A percentile compares a stretch with the other conserved stretches of the same genome.
Evolutionary conservation across 2,797 vertebrate genomes (phyloP).

Genomic region (Gobionotothen gibberifrons): DNA sequence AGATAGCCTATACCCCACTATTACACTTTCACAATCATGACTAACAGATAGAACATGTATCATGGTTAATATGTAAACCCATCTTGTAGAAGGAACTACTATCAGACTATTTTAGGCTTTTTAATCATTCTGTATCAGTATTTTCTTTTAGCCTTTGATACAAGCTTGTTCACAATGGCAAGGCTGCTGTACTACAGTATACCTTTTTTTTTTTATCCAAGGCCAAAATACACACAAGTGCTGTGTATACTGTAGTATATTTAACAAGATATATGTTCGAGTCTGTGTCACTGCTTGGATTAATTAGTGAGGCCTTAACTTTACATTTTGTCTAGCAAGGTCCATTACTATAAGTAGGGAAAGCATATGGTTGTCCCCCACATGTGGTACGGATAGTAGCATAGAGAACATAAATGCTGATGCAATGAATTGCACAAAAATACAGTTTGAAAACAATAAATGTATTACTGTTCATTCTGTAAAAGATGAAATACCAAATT

Average conservation of each 20-base stretch:
- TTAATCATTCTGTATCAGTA: background rate
- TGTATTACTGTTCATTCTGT: background rate
- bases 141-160: background rate
- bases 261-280: background rate
- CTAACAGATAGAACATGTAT: conserved; percentile 15
- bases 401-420: background rate
- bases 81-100: no score
- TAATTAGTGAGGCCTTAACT: background rate
- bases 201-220: background rate
- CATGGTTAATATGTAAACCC: background rate
- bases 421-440: background rate
- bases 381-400: background rate
- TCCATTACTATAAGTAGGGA: background rate
- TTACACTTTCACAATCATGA: background rate
- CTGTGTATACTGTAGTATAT: no score
- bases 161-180: background rate
- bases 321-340: background rate
- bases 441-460: conserved; percentile 2
- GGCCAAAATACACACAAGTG: background rate
- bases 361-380: background rate
- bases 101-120: background rate
- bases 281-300: background rate
- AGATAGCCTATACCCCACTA: conserved; percentile 11
- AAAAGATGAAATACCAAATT: background rate
- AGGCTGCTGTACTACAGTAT: background rate